These are phyloP conservation scores for Streptopelia turtur DNA, from an alignment of 2,797 vertebrate genomes.

Conservation along the genomic window DNA sequence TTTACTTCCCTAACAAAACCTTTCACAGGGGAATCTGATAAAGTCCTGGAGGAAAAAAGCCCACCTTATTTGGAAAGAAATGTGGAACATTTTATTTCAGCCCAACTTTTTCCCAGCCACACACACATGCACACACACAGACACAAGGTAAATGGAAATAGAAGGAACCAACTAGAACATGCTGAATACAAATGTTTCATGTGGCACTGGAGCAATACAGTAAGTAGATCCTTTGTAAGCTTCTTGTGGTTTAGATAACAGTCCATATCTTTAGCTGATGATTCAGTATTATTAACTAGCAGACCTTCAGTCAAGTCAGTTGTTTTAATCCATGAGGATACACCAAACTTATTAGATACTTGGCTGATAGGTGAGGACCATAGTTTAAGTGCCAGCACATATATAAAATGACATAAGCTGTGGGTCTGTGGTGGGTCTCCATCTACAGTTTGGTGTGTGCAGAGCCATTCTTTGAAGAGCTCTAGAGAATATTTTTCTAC, in stretches of 20 bases:
- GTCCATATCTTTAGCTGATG: not conserved
- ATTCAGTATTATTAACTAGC: not conserved
- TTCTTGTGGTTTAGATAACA: not conserved
- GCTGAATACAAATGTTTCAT: not conserved
- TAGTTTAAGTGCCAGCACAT: not conserved
- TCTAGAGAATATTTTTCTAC: not conserved
- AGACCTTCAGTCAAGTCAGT: not conserved
- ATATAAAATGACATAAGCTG: not conserved
- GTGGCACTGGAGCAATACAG: not conserved
- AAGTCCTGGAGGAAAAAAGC: not conserved
- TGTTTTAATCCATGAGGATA: not conserved
- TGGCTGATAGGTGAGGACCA: not conserved
- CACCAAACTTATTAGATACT: not conserved
- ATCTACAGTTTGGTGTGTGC: not conserved
- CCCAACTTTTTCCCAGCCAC: not conserved
- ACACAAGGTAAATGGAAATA: not conserved
- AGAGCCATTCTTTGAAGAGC: not conserved
- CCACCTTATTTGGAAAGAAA: not conserved
- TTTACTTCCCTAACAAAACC: no score
- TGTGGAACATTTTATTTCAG: not conserved
- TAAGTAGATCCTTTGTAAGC: not conserved
- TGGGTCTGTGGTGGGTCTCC: not conserved
- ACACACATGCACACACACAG: no score
- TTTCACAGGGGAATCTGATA: not conserved
- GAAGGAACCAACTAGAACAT: not conserved